Base-by-base conservation (phyloP, 2,113 vertebrate species). In the Camelus dromedarius region DNA sequence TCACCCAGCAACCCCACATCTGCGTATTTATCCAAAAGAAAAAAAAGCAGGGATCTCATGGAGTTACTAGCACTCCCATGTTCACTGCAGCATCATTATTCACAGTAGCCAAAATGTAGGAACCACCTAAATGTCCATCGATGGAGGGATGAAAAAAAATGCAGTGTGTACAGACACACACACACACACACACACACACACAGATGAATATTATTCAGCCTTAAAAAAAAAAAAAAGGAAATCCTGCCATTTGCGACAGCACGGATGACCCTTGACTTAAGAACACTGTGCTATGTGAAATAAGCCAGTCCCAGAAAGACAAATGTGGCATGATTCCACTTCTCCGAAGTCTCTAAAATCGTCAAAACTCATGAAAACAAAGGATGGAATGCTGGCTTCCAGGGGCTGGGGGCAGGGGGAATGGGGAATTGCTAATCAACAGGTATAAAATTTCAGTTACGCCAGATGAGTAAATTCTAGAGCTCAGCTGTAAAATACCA, bases 101-200 rank as follows among this genome's bases (percentile, higher is more conserved):
- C 30, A 38, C 64, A 42, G 14, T 0, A 6, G 75, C 42, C 84
- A n/a, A 70, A 30, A 38, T 10, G 52, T 12, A 42, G n/a, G n/a
- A 14, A 4, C 20, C 38, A 30, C 48, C 54, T 16, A 32, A 10
- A 26, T 20, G 30, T 8, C 19, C n/a, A 26, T 42, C 56, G 19
- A 35, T 1, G 14, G 42, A 19, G 30, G 75, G 32, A 72, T 30
- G 54, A 3, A 9, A 18, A 2, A 20, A 9, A 60, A 10, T 7
- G 70, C 38, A 48, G 1, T 19, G 26, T 2, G 52, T 18, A 38
- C 16, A 5, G 0, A 1, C 1, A 3, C 32, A 4, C 4, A n/a
- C 16, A 18, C 15, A 18, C 32, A 16, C 30, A 67, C 35, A 18
- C 64, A n/a, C 66, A 9, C 7, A 20, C 66, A 67, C 15, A 19